Base-by-base conservation (phyloP, 2,113 vertebrate genomes). In the Galeopterus variegatus region DNA sequence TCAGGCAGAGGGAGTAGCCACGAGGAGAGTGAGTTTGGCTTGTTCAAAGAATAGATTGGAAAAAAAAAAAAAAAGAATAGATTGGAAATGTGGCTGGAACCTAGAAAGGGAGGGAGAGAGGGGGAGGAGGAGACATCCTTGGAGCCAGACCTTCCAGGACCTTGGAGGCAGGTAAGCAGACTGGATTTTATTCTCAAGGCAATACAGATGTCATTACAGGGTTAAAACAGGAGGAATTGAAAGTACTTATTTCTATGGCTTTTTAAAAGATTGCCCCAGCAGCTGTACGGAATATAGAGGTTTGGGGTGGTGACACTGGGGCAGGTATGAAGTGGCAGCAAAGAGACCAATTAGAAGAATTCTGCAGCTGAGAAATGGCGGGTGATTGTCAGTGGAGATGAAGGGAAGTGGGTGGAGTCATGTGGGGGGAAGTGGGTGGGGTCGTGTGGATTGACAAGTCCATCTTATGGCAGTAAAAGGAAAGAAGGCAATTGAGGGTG, bases 241-340 rank as follows among this genome's bases (percentile, higher is more conserved):
- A 28, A 87, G 15, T 2, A 24, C 14, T 26, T 19, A 10, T 0
- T 13, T 23, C 31, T 56, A 1, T 8, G 31, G 48, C 19, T 89
- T 73, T 84, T 84, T 18, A 67, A 82, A 48, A 79, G 26, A 60
- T 75, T 5, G 11, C 13, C 24, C 23, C 70, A 70, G 8, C 24
- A 48, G 18, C 33, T 80, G 28, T 62, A 64, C 6, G 36, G 19
- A 45, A 33, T 87, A 6, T n/a, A 26, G 28, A 15, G 50, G 41
- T 41, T 41, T 41, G 3, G 41, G 9, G 6, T 9, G 3, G 15
- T 1, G n/a, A 1, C 15, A 1, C 9, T 3, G 56, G 17, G 18
- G 19, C 12, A 76, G 11, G 5, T 8, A 23, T 1, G 72, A 12
- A 70, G 14, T 28, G 50, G 26, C 10, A 19, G 26, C 23, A n/a